Percentiles rank a stretch among this genome's conserved stretches.
phyloP scores from a whole-genome alignment of 2,113 vertebrate genomes.

The Martes martes region DNA sequence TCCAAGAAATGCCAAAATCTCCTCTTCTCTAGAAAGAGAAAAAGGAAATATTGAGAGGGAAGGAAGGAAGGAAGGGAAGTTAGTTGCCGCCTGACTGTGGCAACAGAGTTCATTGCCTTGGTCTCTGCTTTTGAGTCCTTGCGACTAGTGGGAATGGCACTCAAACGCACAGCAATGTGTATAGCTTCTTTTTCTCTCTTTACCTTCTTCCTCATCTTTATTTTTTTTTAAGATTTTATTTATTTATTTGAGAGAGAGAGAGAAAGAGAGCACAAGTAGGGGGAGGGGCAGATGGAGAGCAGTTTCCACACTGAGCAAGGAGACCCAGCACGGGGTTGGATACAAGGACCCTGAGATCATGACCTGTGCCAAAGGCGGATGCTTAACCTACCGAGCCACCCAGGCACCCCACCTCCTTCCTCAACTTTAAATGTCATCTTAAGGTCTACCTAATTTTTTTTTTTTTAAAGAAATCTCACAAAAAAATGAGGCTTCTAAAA shows the following conservation, averaged over 20 bases:
- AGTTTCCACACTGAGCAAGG: not conserved
- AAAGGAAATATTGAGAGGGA: not conserved
- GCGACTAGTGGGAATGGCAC: fast-evolving
- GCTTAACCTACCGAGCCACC: not conserved
- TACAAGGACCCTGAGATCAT: not conserved
- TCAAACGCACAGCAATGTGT: fast-evolving
- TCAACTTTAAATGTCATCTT: not conserved
- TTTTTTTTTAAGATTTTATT: not conserved
- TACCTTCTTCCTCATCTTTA: not conserved
- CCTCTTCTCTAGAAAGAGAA: not conserved
- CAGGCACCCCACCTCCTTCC: not conserved
- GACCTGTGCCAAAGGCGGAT: not conserved
- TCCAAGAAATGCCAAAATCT: not conserved
- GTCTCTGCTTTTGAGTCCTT: not conserved
- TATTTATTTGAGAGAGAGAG: not conserved
- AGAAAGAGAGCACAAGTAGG: not conserved
- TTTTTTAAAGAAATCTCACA: not conserved
- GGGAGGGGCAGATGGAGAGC: not conserved
- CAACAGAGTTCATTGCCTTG: fast-evolving
- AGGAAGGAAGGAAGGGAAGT: not conserved
- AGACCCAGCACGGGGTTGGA: not conserved
- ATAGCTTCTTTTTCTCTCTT: not conserved
- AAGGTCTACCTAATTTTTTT: not conserved
- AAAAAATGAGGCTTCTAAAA: not conserved
- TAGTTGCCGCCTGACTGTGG: too few species aligned